Percentiles rank a stretch among this genome's conserved stretches.
These are phyloP conservation scores for Smutsia gigantea DNA, from an alignment of 2,797 vertebrate genomes.

Conservation along the genomic window DNA sequence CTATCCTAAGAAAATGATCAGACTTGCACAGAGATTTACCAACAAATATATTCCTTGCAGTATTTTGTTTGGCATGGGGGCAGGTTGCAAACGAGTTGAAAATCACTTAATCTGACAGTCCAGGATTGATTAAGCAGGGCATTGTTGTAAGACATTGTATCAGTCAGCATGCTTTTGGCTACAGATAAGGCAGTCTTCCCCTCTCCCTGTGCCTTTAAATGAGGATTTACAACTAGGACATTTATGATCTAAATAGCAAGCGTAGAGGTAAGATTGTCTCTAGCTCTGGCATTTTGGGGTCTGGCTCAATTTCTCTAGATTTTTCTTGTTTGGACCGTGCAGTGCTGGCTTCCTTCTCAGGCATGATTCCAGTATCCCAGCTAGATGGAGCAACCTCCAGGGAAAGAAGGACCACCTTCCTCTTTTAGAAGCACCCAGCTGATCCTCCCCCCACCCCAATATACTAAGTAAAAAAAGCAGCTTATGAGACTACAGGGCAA, in stretches of 20 bases:
- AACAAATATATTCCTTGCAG: not conserved
- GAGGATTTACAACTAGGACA: not conserved
- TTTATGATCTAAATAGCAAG: not conserved
- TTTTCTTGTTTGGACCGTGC: not conserved
- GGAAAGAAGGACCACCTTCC: not conserved
- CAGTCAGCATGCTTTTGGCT: not conserved
- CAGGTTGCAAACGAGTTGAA: not conserved
- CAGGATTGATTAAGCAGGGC: not conserved
- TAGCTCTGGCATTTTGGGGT: not conserved
- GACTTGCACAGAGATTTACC: not conserved
- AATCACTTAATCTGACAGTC: not conserved
- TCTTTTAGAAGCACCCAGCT: not conserved
- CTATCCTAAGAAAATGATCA: slow-evolving; percentile 6
- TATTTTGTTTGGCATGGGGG: not conserved
- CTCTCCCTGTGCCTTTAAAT: not conserved
- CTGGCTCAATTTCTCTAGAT: not conserved
- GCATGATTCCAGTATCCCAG: not conserved
- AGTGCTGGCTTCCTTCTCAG: not conserved
- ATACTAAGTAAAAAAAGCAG: not conserved
- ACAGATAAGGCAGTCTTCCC: not conserved
- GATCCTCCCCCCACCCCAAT: not conserved
- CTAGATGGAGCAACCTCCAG: not conserved
- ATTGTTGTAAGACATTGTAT: not conserved
- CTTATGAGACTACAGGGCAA: not conserved
- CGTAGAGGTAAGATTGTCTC: not conserved